These are phyloP conservation scores for Agonopterix arenella DNA, from an alignment of 2,888 invertebrate genomes.

Conservation along the genomic window DNA sequence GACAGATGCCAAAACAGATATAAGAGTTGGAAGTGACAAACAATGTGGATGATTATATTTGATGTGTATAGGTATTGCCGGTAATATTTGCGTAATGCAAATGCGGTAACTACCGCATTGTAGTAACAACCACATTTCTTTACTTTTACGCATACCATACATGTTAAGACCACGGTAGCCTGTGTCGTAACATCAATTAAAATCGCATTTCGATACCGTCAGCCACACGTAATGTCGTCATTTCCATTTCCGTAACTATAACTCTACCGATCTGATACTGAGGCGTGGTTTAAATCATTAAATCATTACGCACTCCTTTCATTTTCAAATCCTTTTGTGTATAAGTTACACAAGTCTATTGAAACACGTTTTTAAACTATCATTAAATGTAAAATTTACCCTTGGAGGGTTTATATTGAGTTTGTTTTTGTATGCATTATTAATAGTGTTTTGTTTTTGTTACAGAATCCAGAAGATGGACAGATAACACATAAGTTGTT, in stretches of 20 bases:
- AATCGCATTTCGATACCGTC: constrained; percentile 61
- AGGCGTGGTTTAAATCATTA: constrained; percentile 15
- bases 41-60: too few relatives aligned
- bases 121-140: not conserved
- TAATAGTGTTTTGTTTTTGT: constrained; percentile 30
- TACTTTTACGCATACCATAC: not conserved
- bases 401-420: constrained; percentile 4
- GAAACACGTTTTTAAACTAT: constrained; percentile 14
- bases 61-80: too few relatives aligned
- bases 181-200: constrained; percentile 63
- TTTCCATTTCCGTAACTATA: constrained; percentile 29
- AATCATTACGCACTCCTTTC: constrained; percentile 8
- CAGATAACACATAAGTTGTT: constrained; percentile 68
- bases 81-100: too few relatives aligned
- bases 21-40: too few relatives aligned
- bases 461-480: constrained; percentile 53
- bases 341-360: constrained; percentile 7
- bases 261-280: constrained; percentile 34
- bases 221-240: constrained; percentile 53
- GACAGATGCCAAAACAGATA: too few relatives aligned
- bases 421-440: not conserved
- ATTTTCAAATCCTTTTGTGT: constrained; percentile 10
- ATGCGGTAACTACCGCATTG: too few relatives aligned
- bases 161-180: constrained; percentile 20
- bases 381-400: constrained; percentile 19